Percentiles rank a stretch among this genome's conserved stretches.
Conservation (phyloP, 2,113 vertebrate genomes). For the Chinchilla lanigera region DNA sequence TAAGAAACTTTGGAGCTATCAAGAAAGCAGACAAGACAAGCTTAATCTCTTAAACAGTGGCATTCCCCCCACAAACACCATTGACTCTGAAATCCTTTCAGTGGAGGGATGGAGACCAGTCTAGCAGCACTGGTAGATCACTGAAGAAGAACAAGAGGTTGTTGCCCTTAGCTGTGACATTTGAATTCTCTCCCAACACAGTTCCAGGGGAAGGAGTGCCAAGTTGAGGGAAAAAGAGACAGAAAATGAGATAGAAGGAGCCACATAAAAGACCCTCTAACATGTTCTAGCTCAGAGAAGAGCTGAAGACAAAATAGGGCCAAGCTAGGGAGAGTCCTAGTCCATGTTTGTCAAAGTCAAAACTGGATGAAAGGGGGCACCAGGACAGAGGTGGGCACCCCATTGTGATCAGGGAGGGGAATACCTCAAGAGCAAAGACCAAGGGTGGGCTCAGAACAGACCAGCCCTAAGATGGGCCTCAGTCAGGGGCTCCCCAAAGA, state of each 20-base stretch:
- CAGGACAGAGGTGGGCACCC: not conserved
- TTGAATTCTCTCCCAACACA: not conserved
- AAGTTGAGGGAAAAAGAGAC: not conserved
- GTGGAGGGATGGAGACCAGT: not conserved
- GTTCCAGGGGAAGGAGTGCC: not conserved
- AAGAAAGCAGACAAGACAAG: not conserved
- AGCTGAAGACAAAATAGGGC: not conserved
- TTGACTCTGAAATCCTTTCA: not conserved
- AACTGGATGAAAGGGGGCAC: not conserved
- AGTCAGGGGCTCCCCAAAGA: not conserved
- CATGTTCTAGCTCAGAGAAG: not conserved
- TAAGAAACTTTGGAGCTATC: not conserved
- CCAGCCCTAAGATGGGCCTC: not conserved
- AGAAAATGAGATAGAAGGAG: not conserved
- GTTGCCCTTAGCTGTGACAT: not conserved
- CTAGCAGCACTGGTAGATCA: accelerated
- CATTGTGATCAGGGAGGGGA: not conserved
- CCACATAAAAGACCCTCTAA: not conserved
- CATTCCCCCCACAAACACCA: not conserved
- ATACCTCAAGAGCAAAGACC: not conserved
- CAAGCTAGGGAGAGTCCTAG: not conserved
- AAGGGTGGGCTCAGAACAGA: not conserved
- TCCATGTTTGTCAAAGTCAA: not conserved
- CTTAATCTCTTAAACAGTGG: not conserved
- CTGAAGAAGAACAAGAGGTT: not conserved